Base-by-base conservation (phyloP, 2,797 vertebrate species). In the Danio jaintianensis region DNA sequence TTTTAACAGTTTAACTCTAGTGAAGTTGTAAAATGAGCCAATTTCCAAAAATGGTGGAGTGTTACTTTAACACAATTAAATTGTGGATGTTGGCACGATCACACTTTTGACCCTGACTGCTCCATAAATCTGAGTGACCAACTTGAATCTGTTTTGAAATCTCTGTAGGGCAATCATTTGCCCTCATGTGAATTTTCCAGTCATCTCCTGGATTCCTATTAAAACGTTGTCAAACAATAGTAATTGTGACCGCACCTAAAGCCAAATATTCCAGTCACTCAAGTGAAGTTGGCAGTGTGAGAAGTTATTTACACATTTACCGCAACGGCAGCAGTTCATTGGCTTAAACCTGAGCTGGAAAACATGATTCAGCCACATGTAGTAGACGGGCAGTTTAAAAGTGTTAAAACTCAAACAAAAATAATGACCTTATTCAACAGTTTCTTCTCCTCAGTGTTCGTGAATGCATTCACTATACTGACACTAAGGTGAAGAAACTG, bases 321-420 rank as follows among this genome's bases (percentile, higher is more conserved):
- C 70, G 66, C 61, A 73, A 69, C 68, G 58, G 77, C 78, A 79
- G 86, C 80, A 82, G 75, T 85, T 78, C 67, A 66, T 73, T 81
- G 81, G 81, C 56, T 86, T 84, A 76, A 84, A 85, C 88, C 88
- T 86, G 85, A 87, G 87, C 85, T 83, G 81, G 58, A 79, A 81
- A 81, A 71, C 66, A 79, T 55, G 67, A 69, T 78, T 82, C 80
- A 75, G 67, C 53, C 38, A 20, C 59, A 72, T 61, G 56, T 76
- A 50, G 78, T 64, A 77, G 20, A 72, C 20, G 53, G 77, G 72
- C 82, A 80, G 82, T 71, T 66, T 79, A n/a, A n/a, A n/a, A n/a
- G n/a, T n/a, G n/a, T n/a, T n/a, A n/a, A n/a, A n/a, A n/a, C n/a
- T n/a, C n/a, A n/a, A n/a, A n/a, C n/a, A n/a, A n/a, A n/a, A n/a